Conservation (phyloP, 2,797 vertebrate genomes). For the Tragelaphus eurycerus region DNA sequence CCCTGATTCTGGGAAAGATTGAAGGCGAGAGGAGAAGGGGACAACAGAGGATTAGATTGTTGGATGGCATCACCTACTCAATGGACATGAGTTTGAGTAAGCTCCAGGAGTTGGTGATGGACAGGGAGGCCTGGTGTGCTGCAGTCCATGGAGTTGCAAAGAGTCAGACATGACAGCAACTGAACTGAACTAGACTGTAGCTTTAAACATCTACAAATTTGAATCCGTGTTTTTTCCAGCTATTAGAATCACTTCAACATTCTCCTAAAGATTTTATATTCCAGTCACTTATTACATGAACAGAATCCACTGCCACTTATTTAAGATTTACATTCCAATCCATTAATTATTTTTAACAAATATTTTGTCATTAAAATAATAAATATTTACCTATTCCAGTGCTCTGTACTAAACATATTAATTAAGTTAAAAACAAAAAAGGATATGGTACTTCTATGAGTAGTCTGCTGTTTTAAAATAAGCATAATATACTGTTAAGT, state of each 20-base stretch:
- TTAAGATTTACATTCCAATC: not conserved
- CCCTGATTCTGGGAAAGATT: not conserved
- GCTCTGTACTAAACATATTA: not conserved
- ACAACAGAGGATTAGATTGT: not conserved
- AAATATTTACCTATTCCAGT: not conserved
- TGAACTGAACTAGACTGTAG: not conserved
- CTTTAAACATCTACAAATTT: not conserved
- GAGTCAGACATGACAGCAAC: not conserved
- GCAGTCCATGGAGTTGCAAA: not conserved
- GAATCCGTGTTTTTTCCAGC: not conserved
- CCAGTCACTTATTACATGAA: not conserved
- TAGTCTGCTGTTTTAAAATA: not conserved
- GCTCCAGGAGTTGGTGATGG: not conserved
- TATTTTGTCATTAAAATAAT: not conserved
- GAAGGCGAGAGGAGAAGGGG: not conserved
- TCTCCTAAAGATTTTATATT: not conserved
- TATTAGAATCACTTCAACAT: not conserved
- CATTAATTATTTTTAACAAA: not conserved
- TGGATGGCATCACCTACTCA: not conserved
- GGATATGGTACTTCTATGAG: not conserved
- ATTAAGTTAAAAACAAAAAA: not conserved
- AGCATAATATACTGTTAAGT: not conserved
- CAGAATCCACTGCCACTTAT: not conserved
- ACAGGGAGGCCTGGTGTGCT: not conserved
- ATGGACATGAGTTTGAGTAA: not conserved